These are phyloP conservation scores for Phrynocephalus forsythii DNA, from an alignment of 2,797 vertebrate genomes.

Conservation along the genomic window DNA sequence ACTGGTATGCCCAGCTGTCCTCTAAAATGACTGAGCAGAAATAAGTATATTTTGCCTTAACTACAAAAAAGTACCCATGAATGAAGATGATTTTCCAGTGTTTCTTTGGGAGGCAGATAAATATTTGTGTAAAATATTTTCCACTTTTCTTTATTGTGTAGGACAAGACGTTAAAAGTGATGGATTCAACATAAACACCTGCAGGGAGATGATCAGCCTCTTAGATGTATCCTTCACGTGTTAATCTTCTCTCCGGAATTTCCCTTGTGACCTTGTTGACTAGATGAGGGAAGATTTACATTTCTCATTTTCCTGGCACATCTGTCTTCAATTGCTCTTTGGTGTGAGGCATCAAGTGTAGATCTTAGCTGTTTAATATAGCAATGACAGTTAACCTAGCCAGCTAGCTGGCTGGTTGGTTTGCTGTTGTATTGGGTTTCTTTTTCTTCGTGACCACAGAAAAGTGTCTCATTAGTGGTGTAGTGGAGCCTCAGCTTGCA, in stretches of 20 bases:
- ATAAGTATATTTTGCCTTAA: constrained; percentile 21
- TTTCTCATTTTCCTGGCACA: constrained; percentile 21
- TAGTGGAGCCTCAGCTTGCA: background rate
- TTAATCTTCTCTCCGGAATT: constrained; percentile 10
- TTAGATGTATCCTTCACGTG: constrained; percentile 90
- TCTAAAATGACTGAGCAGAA: constrained; percentile 16
- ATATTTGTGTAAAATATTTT: constrained; percentile 15
- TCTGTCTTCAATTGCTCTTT: constrained; percentile 13
- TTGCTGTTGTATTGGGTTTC: constrained; percentile 25
- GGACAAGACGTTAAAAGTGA: constrained; percentile 88
- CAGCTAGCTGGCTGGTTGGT: background rate
- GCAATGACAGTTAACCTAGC: constrained; percentile 43
- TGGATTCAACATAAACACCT: constrained; percentile 87
- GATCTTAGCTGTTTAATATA: constrained; percentile 16
- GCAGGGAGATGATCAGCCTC: constrained; percentile 88
- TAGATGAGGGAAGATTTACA: constrained; percentile 33
- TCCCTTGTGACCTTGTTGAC: constrained; percentile 36
- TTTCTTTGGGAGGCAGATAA: constrained; percentile 35
- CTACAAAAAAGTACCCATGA: constrained; percentile 23
- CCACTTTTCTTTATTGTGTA: constrained; percentile 64
- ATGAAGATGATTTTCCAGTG: background rate
- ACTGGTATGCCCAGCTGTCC: background rate
- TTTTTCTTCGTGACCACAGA: constrained; percentile 15
- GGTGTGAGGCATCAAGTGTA: constrained; percentile 38
- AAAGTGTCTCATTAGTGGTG: background rate